A percentile compares a stretch with the other conserved stretches of the same genome.
Evolutionary conservation across 2,797 vertebrate genomes (phyloP).

Genomic region (Diglossa cyanea): DNA sequence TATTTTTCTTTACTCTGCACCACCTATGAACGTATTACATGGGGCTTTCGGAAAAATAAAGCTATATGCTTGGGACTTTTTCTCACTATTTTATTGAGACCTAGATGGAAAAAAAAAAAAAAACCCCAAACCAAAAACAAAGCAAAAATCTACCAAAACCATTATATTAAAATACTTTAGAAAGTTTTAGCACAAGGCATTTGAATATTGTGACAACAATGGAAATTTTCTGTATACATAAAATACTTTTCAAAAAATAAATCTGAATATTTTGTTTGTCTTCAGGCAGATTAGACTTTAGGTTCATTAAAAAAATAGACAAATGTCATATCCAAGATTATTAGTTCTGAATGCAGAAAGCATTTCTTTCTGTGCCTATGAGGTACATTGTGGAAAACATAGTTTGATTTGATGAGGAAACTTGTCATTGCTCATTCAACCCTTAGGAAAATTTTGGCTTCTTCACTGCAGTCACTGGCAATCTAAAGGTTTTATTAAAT

Average conservation of each 20-base stretch:
- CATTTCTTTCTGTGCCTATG: neutral
- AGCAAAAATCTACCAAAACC: neutral
- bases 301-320: constrained; percentile 19
- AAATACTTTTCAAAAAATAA: neutral
- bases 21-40: neutral
- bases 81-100: neutral
- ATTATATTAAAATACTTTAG: neutral
- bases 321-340: neutral
- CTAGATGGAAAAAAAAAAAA: neutral
- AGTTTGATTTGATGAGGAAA: neutral
- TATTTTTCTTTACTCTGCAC: neutral
- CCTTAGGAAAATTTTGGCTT: constrained; percentile 5
- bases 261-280: neutral
- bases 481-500: constrained; percentile 3
- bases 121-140: neutral
- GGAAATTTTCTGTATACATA: neutral
- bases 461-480: neutral
- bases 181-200: neutral
- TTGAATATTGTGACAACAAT: neutral
- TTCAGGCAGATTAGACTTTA: neutral
- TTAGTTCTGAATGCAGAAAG: constrained; percentile 6
- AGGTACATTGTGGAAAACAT: neutral
- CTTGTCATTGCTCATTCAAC: neutral
- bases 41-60: neutral
- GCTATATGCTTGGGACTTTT: neutral